phyloP scores from a whole-genome alignment of 2,888 invertebrate species.

The Colostygia pectinataria region DNA sequence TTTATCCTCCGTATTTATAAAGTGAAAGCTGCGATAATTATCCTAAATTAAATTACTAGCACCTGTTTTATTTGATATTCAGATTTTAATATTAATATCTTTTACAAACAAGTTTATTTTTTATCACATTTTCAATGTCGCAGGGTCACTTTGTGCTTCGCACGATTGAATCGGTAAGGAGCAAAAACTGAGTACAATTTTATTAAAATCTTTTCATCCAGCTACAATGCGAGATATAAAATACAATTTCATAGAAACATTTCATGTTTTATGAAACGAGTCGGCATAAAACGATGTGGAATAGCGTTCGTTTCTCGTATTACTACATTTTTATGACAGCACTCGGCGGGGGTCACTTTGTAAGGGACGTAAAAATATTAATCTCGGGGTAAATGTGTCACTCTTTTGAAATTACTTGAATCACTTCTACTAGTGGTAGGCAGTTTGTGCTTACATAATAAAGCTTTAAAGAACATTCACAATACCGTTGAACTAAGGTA shows the following conservation, averaged over 20 bases:
- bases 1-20: no score
- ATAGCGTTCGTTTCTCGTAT: constrained; percentile 6
- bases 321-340: constrained; percentile 13
- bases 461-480: no score
- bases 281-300: constrained; percentile 6
- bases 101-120: not conserved
- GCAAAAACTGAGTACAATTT: not conserved
- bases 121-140: not conserved
- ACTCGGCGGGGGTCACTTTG: constrained; percentile 13
- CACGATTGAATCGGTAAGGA: not conserved
- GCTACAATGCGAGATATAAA: not conserved
- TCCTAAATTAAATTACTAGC: no score
- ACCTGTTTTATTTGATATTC: no score
- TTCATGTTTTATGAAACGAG: constrained; percentile 15
- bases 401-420: not conserved
- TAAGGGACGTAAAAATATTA: constrained; percentile 12
- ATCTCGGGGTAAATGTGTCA: not conserved
- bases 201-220: not conserved
- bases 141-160: constrained; percentile 3
- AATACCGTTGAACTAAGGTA: no score
- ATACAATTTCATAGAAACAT: constrained; percentile 7
- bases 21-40: no score
- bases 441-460: no score
- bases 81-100: no score
- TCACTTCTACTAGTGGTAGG: no score